Base-by-base conservation (phyloP, 2,113 vertebrate species). In the Tyto alba region DNA sequence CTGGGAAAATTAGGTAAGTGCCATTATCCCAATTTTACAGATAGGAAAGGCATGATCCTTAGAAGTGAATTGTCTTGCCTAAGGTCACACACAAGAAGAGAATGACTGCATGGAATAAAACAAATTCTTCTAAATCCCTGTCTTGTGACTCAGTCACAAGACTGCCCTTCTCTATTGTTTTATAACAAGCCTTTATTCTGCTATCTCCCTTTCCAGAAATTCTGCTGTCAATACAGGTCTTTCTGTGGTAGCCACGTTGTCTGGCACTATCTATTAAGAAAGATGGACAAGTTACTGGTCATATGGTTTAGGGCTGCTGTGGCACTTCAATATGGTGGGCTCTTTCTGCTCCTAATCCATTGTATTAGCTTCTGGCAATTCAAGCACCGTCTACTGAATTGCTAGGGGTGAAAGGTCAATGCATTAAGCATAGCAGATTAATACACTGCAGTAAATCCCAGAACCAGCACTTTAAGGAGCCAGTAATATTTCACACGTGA, bases 371-470 rank as follows among this genome's bases (percentile, higher is more conserved):
- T 96, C 98, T 97, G 97, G 97, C 96, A 97, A 96, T 95, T 96
- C 96, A 93, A 71, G 62, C 63, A 21, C 93, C 53, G 12, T 96
- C 95, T 97, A 95, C 95, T 73, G 95, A 97, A 97, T 92, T 95
- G 97, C 94, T 59, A 12, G 71, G 69, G 97, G 96, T 95, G 96
- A 96, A 83, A 97, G 98, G 98, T 98, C 97, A 97, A 79, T 68
- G 96, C 98, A 98, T 97, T 98, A 98, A 98, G 97, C 93, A 95
- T 80, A 96, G 97, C 94, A 96, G 96, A 97, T 98, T 98, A 98
- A 98, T 97, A 97, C 97, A 90, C 73, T 36, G 94, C 97, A 60
- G 81, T 98, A 98, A 98, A 98, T 98, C 97, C 98, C 96, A 93
- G 92, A 64, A 93, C 96, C 91, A 60, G 89, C 93, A 73, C 96